A percentile compares a stretch with the other conserved stretches of the same genome.
Evolutionary conservation across 2,113 vertebrate species (phyloP).

Genomic region (Archocentrus centrarchus): DNA sequence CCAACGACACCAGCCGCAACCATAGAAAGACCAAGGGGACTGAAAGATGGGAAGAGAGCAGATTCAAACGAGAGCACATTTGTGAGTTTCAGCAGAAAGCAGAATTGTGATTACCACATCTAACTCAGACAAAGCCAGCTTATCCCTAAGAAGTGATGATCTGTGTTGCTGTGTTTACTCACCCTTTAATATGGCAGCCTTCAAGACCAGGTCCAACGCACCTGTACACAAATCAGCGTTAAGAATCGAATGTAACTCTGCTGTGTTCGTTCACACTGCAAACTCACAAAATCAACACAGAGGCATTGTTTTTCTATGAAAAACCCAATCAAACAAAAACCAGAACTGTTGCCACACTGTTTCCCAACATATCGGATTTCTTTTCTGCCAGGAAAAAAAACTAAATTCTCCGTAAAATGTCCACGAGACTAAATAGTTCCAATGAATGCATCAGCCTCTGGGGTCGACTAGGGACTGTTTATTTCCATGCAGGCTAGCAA

Average conservation of each 20-base stretch:
- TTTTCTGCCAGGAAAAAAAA: conserved; percentile 10
- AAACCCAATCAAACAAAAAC: conserved; percentile 4
- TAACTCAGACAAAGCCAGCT: background rate
- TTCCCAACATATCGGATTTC: conserved; percentile 15
- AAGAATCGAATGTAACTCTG: background rate
- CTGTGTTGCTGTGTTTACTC: conserved; percentile 11
- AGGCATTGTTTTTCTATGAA: background rate
- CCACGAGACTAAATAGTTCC: conserved; percentile 12
- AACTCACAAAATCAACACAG: background rate
- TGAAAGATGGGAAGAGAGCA: conserved; percentile 35
- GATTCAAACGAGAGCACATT: conserved; percentile 14
- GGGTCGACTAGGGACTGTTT: conserved; percentile 1
- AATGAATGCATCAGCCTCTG: conserved; percentile 21
- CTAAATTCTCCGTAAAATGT: background rate
- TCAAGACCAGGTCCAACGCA: conserved; percentile 71
- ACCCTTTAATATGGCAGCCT: conserved; percentile 77
- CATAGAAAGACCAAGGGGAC: conserved; percentile 83
- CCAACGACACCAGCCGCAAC: conserved; percentile 91
- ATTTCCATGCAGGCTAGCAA: conserved; percentile 11
- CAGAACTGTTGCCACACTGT: background rate
- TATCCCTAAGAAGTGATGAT: background rate
- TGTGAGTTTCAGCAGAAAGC: conserved; percentile 9
- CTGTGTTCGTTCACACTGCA: background rate
- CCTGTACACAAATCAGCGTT: conserved; percentile 57
- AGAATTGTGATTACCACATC: background rate